Percentiles rank a stretch among this genome's conserved stretches.
These are phyloP conservation scores for Campoplex capitator DNA, from an alignment of 2,888 invertebrate species.

Conservation along the genomic window DNA sequence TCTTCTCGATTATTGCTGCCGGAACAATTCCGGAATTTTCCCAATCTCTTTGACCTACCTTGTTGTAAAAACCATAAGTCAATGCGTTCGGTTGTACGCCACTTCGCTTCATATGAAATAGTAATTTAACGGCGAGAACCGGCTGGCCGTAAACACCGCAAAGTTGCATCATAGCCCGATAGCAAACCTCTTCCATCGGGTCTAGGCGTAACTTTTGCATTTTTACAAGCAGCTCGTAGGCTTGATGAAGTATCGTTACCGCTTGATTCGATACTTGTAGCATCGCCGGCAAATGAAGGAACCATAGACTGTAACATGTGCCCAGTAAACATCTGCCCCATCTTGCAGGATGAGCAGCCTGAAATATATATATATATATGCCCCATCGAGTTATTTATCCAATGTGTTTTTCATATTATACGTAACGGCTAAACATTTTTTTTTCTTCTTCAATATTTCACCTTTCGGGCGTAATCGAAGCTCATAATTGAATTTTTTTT, in stretches of 20 bases:
- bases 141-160: slow-evolving; percentile 98
- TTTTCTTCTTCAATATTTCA: too few relatives aligned
- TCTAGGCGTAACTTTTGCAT: slow-evolving; percentile 93
- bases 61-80: slow-evolving; percentile 96
- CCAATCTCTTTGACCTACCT: slow-evolving; percentile 77
- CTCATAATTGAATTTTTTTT: too few relatives aligned
- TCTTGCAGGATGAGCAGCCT: slow-evolving; percentile 90
- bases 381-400: too few relatives aligned
- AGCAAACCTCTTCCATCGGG: slow-evolving; percentile 98
- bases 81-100: slow-evolving; percentile 98
- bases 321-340: slow-evolving; percentile 97
- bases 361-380: too few relatives aligned
- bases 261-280: slow-evolving; percentile 87
- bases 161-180: slow-evolving; percentile 98
- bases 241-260: slow-evolving; percentile 85
- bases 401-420: too few relatives aligned
- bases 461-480: too few relatives aligned
- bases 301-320: slow-evolving; percentile 97
- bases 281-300: slow-evolving; percentile 97
- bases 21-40: too few relatives aligned
- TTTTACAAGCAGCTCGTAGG: slow-evolving; percentile 94
- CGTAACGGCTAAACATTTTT: too few relatives aligned
- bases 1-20: too few relatives aligned
- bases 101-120: slow-evolving; percentile 96
- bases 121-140: slow-evolving; percentile 95